Conservation (phyloP, 2,113 vertebrate species). For the Chaetodon trifascialis region DNA sequence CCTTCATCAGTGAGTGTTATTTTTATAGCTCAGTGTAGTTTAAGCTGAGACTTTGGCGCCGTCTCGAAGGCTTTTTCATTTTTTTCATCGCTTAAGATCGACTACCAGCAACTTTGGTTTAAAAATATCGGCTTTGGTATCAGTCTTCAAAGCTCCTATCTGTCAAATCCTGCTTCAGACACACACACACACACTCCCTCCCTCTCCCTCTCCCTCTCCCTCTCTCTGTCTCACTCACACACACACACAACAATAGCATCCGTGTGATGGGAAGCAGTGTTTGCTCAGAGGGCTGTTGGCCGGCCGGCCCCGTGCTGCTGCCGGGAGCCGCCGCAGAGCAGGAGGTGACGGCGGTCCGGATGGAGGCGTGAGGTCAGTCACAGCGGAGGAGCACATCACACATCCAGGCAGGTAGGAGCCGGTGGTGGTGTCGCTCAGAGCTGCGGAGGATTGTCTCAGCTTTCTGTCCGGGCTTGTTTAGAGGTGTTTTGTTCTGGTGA, state of each 20-base stretch:
- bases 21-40: background rate
- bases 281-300: constrained; percentile 62
- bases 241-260: constrained; percentile 31
- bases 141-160: constrained; percentile 19
- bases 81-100: background rate
- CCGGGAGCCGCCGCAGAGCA: constrained; percentile 50
- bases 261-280: constrained; percentile 60
- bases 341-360: constrained; percentile 36
- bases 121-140: constrained; percentile 27
- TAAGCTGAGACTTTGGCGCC: background rate
- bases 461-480: background rate
- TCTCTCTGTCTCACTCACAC: constrained; percentile 1
- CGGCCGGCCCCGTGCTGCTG: constrained; percentile 46
- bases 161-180: constrained; percentile 40
- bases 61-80: background rate
- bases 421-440: background rate
- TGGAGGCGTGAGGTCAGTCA: constrained; percentile 43
- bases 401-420: constrained; percentile 45
- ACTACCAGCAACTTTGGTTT: background rate
- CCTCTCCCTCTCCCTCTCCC: background rate
- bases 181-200: constrained; percentile 14
- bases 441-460: background rate
- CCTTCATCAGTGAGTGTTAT: background rate
- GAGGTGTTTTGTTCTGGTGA: background rate
- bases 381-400: constrained; percentile 31